phyloP scores from a whole-genome alignment of 2,113 vertebrate genomes.

The Bubo bubo region DNA sequence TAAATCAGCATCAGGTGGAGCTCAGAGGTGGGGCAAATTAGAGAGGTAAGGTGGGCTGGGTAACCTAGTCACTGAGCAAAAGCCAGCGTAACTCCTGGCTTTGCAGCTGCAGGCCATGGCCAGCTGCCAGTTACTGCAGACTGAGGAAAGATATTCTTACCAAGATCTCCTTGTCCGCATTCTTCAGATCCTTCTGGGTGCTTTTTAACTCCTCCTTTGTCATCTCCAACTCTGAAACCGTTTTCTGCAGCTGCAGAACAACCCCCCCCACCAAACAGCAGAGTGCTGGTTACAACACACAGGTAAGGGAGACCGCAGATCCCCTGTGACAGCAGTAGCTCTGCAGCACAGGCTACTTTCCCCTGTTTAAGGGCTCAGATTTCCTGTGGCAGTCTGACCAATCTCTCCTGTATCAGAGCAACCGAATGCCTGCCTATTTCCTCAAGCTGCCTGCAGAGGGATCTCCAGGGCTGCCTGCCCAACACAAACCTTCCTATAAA shows the following conservation, averaged over 20 bases:
- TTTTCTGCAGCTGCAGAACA: slow-evolving; percentile 82
- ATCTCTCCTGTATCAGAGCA: not conserved
- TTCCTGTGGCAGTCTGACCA: not conserved
- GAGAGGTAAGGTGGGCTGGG: not conserved
- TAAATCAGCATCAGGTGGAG: not conserved
- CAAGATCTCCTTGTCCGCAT: slow-evolving; percentile 89
- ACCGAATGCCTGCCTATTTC: not conserved
- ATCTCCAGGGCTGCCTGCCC: slow-evolving; percentile 25
- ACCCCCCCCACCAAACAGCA: not conserved
- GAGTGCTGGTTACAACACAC: not conserved
- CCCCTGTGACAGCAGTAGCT: not conserved
- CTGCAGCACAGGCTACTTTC: not conserved
- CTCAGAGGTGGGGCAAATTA: not conserved
- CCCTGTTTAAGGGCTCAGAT: not conserved
- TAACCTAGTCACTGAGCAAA: not conserved
- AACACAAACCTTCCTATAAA: not conserved
- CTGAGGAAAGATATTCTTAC: slow-evolving; percentile 68
- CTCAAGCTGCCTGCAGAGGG: slow-evolving; percentile 62
- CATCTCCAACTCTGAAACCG: slow-evolving; percentile 74
- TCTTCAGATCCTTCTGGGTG: slow-evolving; percentile 87
- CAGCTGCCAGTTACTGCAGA: not conserved
- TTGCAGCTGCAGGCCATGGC: slow-evolving; percentile 13
- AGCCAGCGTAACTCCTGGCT: not conserved
- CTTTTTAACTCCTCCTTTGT: slow-evolving; percentile 84
- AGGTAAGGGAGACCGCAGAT: not conserved